Conservation (phyloP, 1,140 invertebrate genomes). For the Drosophila repleta region DNA sequence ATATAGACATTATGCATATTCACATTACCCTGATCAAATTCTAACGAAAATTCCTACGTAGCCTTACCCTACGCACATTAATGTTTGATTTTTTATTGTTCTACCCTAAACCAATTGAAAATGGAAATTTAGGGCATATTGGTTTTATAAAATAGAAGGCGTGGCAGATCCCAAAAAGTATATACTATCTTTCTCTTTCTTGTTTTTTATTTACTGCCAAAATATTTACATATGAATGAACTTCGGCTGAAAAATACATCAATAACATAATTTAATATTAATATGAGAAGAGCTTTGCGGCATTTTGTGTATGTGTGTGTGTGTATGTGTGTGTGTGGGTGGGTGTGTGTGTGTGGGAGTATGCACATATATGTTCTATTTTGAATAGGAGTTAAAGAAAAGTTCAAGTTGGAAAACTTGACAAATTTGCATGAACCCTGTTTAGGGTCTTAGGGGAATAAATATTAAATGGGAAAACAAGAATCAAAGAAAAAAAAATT, state of each 20-base stretch:
- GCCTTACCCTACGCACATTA: too few species aligned
- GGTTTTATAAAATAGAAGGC: too few species aligned
- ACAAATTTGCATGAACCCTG: conserved; percentile 3
- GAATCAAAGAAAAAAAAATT: neutral
- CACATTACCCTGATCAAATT: too few species aligned
- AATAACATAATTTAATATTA: conserved; percentile 20
- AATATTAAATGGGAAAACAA: neutral
- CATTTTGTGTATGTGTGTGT: neutral
- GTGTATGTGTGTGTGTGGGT: neutral
- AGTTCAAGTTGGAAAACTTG: neutral
- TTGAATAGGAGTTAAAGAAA: neutral
- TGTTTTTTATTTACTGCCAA: neutral
- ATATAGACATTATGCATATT: too few species aligned
- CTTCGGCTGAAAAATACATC: conserved; percentile 13
- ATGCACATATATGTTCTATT: neutral
- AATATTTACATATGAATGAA: conserved; percentile 17
- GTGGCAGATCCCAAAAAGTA: too few species aligned
- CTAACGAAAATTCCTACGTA: too few species aligned
- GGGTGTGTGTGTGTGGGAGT: neutral
- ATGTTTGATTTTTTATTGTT: too few species aligned
- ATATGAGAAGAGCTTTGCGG: neutral
- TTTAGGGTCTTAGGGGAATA: neutral
- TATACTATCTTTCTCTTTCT: too few species aligned
- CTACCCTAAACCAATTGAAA: too few species aligned
- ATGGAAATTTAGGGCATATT: neutral